Conservation (phyloP, 1,140 invertebrate genomes). For the Samia ricini region DNA sequence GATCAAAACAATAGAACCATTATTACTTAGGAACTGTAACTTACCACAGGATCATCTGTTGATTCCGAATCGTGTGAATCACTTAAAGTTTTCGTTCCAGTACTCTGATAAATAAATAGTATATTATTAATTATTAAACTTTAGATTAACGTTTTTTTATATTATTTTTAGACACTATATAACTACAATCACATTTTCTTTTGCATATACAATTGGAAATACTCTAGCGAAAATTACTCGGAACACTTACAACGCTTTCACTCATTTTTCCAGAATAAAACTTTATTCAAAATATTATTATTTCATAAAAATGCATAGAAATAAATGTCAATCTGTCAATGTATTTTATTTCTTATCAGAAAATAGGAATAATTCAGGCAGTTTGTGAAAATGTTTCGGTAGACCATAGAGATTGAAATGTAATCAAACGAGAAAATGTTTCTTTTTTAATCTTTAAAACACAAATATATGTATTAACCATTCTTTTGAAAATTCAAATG, state of each 20-base stretch:
- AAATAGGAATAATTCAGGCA: background rate
- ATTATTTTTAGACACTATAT: too few relatives aligned
- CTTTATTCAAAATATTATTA: conserved; percentile 15
- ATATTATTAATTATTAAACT: too few relatives aligned
- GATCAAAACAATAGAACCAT: background rate
- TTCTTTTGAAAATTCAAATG: too few relatives aligned
- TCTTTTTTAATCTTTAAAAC: too few relatives aligned
- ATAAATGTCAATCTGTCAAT: conserved; percentile 2
- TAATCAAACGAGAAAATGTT: too few relatives aligned
- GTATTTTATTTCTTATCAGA: background rate
- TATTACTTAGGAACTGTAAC: background rate
- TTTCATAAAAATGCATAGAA: conserved; percentile 16
- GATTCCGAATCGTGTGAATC: conserved; percentile 37
- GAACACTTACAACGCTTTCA: conserved; percentile 43
- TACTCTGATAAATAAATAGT: conserved; percentile 37
- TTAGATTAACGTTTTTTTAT: too few relatives aligned
- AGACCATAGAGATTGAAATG: too few relatives aligned
- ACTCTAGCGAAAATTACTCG: too few relatives aligned
- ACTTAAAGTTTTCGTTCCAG: conserved; percentile 40
- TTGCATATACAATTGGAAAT: too few relatives aligned
- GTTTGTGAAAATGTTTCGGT: background rate
- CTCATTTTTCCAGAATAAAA: conserved; percentile 36
- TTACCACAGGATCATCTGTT: conserved; percentile 47
- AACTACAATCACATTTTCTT: too few relatives aligned
- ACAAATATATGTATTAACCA: too few relatives aligned